Evolutionary conservation across 2,113 vertebrate species (phyloP).

Genomic region (Sisor rabdophorus): DNA sequence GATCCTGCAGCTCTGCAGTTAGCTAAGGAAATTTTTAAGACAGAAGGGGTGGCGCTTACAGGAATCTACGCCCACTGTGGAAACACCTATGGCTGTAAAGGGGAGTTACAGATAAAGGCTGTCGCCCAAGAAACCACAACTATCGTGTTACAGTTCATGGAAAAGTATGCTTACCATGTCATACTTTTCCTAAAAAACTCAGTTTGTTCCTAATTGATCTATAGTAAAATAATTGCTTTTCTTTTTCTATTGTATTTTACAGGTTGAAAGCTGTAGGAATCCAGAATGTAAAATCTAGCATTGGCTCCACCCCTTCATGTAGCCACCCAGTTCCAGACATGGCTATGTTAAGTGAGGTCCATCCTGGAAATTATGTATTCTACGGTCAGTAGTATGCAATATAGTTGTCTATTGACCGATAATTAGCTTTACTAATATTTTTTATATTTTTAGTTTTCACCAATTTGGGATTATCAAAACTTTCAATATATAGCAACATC

Average conservation of each 20-base stretch:
- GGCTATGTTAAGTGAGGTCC: slow-evolving; percentile 74
- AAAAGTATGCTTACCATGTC: slow-evolving; percentile 61
- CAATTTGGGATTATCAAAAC: too few species aligned
- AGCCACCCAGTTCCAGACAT: slow-evolving; percentile 78
- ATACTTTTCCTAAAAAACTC: not conserved
- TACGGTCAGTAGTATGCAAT: slow-evolving; percentile 68
- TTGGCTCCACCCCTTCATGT: slow-evolving; percentile 82
- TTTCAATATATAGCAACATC: too few species aligned
- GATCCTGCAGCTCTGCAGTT: slow-evolving; percentile 63
- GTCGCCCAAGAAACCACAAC: slow-evolving; percentile 69
- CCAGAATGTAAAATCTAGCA: slow-evolving; percentile 69
- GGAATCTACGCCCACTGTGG: slow-evolving; percentile 81
- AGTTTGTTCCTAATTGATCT: not conserved
- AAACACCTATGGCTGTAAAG: slow-evolving; percentile 73
- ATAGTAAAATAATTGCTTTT: not conserved
- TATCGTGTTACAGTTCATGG: slow-evolving; percentile 69
- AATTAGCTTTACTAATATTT: too few species aligned
- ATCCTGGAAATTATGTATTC: slow-evolving; percentile 81
- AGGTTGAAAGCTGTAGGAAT: slow-evolving; percentile 72
- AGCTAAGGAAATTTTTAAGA: slow-evolving; percentile 61
- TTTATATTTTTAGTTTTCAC: too few species aligned
- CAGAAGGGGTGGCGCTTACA: slow-evolving; percentile 62
- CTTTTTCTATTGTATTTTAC: not conserved
- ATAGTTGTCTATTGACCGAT: not conserved
- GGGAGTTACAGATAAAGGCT: slow-evolving; percentile 65